These are phyloP conservation scores for Ladona fulva DNA, from an alignment of 1,140 invertebrate species.

Conservation along the genomic window DNA sequence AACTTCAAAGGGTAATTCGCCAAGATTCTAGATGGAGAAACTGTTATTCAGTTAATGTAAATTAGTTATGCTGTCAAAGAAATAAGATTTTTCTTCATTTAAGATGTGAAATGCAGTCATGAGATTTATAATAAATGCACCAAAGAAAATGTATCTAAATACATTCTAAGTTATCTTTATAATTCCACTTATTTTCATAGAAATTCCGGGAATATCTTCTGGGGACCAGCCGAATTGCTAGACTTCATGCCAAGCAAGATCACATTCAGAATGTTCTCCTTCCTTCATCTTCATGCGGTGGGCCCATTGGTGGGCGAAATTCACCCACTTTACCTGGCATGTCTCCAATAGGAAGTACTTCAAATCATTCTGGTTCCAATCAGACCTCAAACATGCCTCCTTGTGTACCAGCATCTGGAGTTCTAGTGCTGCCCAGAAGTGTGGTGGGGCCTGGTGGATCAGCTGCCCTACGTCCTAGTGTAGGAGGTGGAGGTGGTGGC, in stretches of 20 bases:
- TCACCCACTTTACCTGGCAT: not conserved
- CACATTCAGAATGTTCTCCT: slow-evolving; percentile 64
- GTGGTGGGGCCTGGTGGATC: not conserved
- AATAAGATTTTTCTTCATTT: too few relatives aligned
- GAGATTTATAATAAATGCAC: too few relatives aligned
- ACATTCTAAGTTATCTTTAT: too few relatives aligned
- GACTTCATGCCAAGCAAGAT: slow-evolving; percentile 79
- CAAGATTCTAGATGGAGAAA: too few relatives aligned
- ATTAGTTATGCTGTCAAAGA: too few relatives aligned
- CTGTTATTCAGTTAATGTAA: too few relatives aligned
- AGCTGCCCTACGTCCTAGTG: not conserved
- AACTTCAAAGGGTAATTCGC: too few relatives aligned
- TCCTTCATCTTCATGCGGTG: not conserved
- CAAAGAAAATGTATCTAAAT: too few relatives aligned
- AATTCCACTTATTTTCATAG: slow-evolving; percentile 45
- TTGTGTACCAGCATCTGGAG: not conserved
- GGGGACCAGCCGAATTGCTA: slow-evolving; percentile 80
- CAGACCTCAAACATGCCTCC: not conserved
- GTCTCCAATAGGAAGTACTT: slow-evolving; percentile 10
- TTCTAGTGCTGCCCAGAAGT: not conserved
- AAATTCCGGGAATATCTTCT: slow-evolving; percentile 88
- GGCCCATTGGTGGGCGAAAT: not conserved
- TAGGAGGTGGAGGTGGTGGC: slow-evolving; percentile 30
- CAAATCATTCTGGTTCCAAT: slow-evolving; percentile 18
- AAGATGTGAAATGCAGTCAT: too few relatives aligned